These are phyloP conservation scores for Microtus agrestis DNA, from an alignment of 2,797 vertebrate genomes.

Conservation along the genomic window DNA sequence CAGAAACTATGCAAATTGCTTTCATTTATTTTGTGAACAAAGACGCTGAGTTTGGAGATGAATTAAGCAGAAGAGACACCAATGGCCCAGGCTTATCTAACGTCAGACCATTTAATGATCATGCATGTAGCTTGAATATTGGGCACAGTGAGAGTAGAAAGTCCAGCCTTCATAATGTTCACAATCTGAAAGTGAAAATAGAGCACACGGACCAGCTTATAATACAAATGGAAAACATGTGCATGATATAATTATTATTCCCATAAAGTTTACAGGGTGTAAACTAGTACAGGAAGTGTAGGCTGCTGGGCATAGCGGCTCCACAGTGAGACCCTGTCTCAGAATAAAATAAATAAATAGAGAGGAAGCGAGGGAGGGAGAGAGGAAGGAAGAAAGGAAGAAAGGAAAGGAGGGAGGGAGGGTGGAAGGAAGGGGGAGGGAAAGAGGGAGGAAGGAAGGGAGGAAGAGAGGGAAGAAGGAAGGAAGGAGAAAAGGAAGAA, in stretches of 20 bases:
- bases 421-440: too few relatives aligned
- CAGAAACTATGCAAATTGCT: neutral
- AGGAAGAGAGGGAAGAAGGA: too few relatives aligned
- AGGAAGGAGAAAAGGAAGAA: too few relatives aligned
- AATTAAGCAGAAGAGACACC: neutral
- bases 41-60: neutral
- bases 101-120: neutral
- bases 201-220: neutral
- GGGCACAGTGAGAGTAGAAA: neutral
- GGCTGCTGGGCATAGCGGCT: neutral
- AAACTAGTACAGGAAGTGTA: neutral
- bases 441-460: too few relatives aligned
- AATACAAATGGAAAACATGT: neutral
- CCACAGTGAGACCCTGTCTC: neutral
- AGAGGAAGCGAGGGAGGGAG: rapidly evolving
- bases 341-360: neutral
- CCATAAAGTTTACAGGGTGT: neutral
- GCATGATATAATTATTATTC: neutral
- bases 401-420: rapidly evolving
- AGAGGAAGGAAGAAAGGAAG: too few relatives aligned
- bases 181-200: neutral
- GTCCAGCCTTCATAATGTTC: neutral
- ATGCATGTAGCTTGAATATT: neutral
- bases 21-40: neutral
- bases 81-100: neutral